Evolutionary conservation across 2,797 vertebrate species (phyloP), one percentile per base, ranked within the genome.

Genomic region (Trachurus trachurus): DNA sequence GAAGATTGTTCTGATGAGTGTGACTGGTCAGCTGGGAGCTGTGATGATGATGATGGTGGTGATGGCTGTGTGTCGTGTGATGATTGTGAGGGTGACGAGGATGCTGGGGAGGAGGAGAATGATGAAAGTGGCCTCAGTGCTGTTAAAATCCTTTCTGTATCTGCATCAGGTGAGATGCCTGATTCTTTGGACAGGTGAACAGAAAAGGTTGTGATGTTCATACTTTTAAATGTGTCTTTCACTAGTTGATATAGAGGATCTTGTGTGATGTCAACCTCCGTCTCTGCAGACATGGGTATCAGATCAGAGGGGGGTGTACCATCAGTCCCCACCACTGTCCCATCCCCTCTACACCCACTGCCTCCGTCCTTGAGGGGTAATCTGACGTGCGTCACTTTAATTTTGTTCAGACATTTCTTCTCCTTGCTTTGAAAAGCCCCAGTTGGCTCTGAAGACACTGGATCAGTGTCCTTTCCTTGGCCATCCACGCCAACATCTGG

Each of bases 341-440:
- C 88, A 4, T 80, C 74, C 12, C 39, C 75, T 29, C 9, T 42
- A 19, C 80, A 87, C 0, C 83, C 84, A 0, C 70, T 72, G 45
- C 47, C 60, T 74, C 13, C 66, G 44, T 82, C 87, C 69, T 67
- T 79, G 9, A 45, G 66, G 11, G 82, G 76, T 5, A 92, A 68
- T 83, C 69, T 87, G 34, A 80, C 31, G 65, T 92, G 89, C 50
- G 88, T 89, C 68, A 93, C 79, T 84, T 84, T 88, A 13, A 93
- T 57, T 82, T 89, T 94, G 61, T 94, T 91, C 50, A 92, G 9
- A 72, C 93, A 95, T 78, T 92, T 93, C 67, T 85, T 92, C 26
- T 88, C 81, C 49, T 85, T 80, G 61, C 71, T 78, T 39, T 19
- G 60, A 69, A 40, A 11, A 3, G 60, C 59, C 21, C 42, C 66